Percentiles rank a stretch among this genome's conserved stretches.
phyloP scores from a whole-genome alignment of 2,797 vertebrate species.

The Crenichthys baileyi region DNA sequence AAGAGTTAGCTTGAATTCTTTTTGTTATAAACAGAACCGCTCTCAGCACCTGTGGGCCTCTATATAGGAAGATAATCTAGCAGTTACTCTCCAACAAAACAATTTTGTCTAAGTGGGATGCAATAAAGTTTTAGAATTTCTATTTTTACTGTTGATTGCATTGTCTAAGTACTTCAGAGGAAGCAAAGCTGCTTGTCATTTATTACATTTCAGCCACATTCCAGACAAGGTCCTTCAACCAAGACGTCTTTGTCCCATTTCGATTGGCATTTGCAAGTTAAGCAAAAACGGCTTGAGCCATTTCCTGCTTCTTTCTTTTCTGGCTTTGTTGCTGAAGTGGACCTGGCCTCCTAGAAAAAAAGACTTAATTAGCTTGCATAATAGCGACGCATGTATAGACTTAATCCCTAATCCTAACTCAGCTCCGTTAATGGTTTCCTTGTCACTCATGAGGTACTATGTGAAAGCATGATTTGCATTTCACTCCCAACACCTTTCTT shows the following conservation, averaged over 20 bases:
- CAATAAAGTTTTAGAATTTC: background rate
- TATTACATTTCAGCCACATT: conserved; percentile 38
- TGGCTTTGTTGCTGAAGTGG: conserved; percentile 79
- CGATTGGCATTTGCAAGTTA: conserved; percentile 66
- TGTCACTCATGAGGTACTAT: conserved; percentile 80
- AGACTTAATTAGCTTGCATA: conserved; percentile 84
- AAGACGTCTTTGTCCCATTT: conserved; percentile 54
- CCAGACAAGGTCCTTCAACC: conserved; percentile 44
- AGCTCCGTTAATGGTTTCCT: conserved; percentile 84
- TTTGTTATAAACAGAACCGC: background rate
- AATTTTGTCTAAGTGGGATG: background rate
- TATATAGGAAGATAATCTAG: background rate
- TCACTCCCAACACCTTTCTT: conserved; percentile 76
- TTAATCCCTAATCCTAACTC: conserved; percentile 81
- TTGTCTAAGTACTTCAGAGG: conserved; percentile 24
- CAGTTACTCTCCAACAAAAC: background rate
- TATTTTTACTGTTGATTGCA: background rate
- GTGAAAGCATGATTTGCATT: conserved; percentile 82
- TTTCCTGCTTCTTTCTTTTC: conserved; percentile 78
- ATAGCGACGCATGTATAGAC: conserved; percentile 83
- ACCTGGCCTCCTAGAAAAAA: conserved; percentile 78
- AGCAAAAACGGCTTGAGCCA: conserved; percentile 71
- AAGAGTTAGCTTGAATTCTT: background rate
- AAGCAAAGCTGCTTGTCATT: conserved; percentile 27
- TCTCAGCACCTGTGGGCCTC: background rate